Conservation (phyloP, 2,113 vertebrate genomes). For the Rostratula benghalensis region DNA sequence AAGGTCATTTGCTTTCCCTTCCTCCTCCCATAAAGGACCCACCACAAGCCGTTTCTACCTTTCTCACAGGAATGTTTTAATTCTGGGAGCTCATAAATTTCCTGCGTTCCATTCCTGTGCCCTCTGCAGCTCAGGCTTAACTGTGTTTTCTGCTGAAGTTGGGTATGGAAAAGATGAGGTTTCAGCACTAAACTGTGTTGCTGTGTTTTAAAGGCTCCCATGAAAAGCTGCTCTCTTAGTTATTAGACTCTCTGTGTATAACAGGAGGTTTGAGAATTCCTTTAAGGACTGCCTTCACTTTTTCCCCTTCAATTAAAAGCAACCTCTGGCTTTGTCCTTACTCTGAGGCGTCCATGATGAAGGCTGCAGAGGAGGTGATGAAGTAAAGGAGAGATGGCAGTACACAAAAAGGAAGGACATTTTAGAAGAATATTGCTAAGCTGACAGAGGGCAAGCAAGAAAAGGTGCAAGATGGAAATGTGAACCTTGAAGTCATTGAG, state of each 20-base stretch:
- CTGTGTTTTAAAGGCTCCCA: neutral
- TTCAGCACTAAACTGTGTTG: neutral
- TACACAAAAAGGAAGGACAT: neutral
- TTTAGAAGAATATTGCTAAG: neutral
- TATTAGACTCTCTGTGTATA: neutral
- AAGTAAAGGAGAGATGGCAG: neutral
- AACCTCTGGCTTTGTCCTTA: neutral
- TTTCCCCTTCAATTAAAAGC: neutral
- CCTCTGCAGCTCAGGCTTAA: neutral
- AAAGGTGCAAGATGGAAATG: neutral
- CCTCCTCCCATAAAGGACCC: neutral
- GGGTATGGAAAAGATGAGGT: slow-evolving; percentile 8
- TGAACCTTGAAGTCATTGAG: neutral
- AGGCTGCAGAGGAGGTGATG: neutral
- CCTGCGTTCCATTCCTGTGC: neutral
- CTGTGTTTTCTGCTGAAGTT: neutral
- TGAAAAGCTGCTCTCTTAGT: neutral
- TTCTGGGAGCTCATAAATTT: slow-evolving; percentile 39
- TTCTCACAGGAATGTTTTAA: slow-evolving; percentile 42
- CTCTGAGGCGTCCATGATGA: neutral
- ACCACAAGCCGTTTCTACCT: slow-evolving; percentile 8
- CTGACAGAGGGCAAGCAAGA: neutral
- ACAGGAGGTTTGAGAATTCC: neutral
- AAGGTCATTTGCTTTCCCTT: slow-evolving; percentile 1
- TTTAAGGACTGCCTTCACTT: neutral